Conservation (phyloP, 2,113 vertebrate species). For the Lichenostomus cassidix region DNA sequence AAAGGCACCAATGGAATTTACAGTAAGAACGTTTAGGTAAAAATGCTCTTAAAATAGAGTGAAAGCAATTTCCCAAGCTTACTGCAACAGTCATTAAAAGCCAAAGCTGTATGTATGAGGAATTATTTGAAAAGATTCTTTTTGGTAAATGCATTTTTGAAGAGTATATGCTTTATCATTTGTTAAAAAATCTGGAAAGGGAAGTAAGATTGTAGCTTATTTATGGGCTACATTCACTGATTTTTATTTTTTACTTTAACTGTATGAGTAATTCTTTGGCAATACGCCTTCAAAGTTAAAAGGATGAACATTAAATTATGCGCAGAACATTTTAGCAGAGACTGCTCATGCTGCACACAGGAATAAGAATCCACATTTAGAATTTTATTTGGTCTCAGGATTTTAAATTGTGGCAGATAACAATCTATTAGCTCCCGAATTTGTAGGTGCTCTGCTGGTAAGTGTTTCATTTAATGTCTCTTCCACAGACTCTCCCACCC, state of each 20-base stretch:
- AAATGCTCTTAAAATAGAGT: not conserved
- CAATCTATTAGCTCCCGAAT: constrained; percentile 32
- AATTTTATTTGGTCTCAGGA: constrained; percentile 32
- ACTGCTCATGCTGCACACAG: constrained; percentile 12
- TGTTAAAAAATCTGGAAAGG: not conserved
- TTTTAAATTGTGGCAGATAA: constrained; percentile 32
- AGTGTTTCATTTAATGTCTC: not conserved
- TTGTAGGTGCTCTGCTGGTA: constrained; percentile 13
- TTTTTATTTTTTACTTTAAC: constrained; percentile 6
- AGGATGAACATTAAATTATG: constrained; percentile 47
- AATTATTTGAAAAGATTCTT: not conserved
- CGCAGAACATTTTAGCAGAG: not conserved
- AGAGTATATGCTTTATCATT: not conserved
- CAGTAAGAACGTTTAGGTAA: not conserved
- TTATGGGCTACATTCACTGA: not conserved
- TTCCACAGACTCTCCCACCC: not conserved
- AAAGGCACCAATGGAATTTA: not conserved
- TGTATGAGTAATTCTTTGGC: constrained; percentile 38
- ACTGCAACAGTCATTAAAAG: constrained; percentile 1
- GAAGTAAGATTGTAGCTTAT: not conserved
- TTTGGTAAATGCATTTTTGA: constrained; percentile 26
- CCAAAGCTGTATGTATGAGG: not conserved
- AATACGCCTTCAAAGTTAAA: constrained; percentile 36
- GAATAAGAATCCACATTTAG: not conserved
- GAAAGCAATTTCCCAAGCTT: not conserved